Conservation (phyloP, 2,888 invertebrate species). For the Diarsia rubi region DNA sequence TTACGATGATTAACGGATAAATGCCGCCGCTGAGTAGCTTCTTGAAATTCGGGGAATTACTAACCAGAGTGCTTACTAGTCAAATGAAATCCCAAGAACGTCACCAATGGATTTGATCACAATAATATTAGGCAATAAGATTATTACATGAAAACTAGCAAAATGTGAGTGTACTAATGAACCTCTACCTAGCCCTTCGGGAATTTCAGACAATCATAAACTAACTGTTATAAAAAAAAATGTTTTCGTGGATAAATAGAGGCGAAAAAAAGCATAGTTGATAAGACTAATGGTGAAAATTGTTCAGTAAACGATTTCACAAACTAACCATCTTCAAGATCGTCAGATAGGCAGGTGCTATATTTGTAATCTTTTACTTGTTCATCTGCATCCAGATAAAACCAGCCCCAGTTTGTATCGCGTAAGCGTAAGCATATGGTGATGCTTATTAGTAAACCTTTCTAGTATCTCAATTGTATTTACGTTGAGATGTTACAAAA, state of each 20-base stretch:
- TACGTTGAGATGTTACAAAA: background rate
- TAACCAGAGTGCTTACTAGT: background rate
- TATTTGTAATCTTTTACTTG: background rate
- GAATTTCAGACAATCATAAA: background rate
- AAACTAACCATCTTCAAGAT: background rate
- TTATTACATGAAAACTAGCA: too few relatives aligned
- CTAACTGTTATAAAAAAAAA: background rate
- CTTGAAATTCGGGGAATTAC: constrained; percentile 3
- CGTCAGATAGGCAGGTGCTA: background rate
- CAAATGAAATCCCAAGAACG: background rate
- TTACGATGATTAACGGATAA: background rate
- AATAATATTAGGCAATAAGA: background rate
- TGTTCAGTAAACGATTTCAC: background rate
- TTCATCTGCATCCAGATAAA: too few relatives aligned
- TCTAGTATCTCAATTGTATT: too few relatives aligned
- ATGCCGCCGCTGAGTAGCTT: background rate
- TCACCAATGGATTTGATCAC: background rate
- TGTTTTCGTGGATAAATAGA: background rate
- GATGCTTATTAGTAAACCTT: too few relatives aligned
- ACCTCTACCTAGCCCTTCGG: too few relatives aligned
- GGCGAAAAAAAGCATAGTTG: background rate
- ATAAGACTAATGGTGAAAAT: background rate
- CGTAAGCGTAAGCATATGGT: too few relatives aligned
- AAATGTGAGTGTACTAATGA: too few relatives aligned
- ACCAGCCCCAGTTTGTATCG: too few relatives aligned